Percentiles rank a stretch among this genome's conserved stretches.
Evolutionary conservation across 2,113 vertebrate genomes (phyloP).

Genomic region (Phaetusa simplex): DNA sequence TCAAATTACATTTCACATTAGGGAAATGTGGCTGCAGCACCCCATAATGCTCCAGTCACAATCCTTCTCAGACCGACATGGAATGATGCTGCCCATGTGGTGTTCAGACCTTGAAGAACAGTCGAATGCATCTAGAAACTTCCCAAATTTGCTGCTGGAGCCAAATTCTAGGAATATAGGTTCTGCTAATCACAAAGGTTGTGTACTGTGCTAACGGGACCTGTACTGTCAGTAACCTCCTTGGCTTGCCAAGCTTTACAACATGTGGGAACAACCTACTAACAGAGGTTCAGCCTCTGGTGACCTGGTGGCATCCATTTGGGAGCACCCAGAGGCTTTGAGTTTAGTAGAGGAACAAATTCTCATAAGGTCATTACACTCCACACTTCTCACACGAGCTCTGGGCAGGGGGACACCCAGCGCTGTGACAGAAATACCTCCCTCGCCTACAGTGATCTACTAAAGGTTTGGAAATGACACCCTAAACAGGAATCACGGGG

Average conservation of each 20-base stretch:
- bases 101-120: background rate
- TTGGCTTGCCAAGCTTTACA: background rate
- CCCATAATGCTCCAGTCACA: background rate
- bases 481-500: background rate
- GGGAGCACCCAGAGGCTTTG: background rate
- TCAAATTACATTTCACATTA: background rate
- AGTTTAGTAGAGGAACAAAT: background rate
- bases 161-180: background rate
- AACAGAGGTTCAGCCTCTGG: background rate
- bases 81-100: fast-evolving
- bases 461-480: background rate
- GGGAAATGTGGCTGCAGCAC: background rate
- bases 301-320: background rate
- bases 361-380: background rate
- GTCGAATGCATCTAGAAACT: background rate
- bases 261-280: background rate
- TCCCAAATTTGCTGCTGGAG: background rate
- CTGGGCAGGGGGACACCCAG: background rate
- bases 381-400: background rate
- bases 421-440: background rate
- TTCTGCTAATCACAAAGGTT: background rate
- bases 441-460: background rate
- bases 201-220: background rate
- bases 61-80: background rate
- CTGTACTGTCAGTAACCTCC: background rate